Base-by-base conservation (phyloP, 2,113 vertebrate genomes). In the Antigone vipio region DNA sequence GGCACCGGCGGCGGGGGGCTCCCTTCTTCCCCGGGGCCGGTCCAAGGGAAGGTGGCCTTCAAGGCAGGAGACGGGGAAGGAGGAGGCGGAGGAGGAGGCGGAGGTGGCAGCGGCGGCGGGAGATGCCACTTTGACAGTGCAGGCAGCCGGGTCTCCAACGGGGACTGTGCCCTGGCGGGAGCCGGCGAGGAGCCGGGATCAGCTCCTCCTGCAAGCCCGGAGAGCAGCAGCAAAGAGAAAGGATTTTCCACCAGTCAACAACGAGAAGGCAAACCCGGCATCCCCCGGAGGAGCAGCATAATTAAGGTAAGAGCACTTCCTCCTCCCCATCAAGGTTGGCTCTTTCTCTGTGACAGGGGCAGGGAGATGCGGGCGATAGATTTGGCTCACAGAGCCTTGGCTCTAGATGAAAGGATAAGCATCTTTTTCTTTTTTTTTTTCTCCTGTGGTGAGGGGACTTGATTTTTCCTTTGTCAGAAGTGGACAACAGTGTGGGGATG, bases 271-370 rank as follows among this genome's bases (percentile, higher is more conserved):
- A 99, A 98, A 84, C 69, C 98, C 29, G 98, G 99, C 85, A 98
- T 99, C 93, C 99, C 99, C 77, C 98, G 98, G 89, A 98, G 99
- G 97, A 99, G 99, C 98, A 99, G 99, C 97, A 99, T 99, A 96
- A 99, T 99, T 95, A 99, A 99, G 99, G 99, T 99, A 98, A 98
- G 96, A 68, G 44, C 88, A 20, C 55, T 78, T 32, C 92, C 86
- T 76, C 89, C 93, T 85, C 85, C 91, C 81, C 23, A 21, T 52
- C 30, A 60, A 81, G 94, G 74, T 87, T 45, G 60, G 45, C 42
- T 58, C 8, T 76, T 42, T 73, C 73, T 35, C 29, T 34, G 79
- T 94, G 92, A 13, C 59, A 60, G 55, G 29, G 63, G 58, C 38
- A 15, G 20, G n/a, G 72, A 49, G 75, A 34, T 59, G 38, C 4